phyloP scores from a whole-genome alignment of 1,140 invertebrate species.

The Limonius californicus region DNA sequence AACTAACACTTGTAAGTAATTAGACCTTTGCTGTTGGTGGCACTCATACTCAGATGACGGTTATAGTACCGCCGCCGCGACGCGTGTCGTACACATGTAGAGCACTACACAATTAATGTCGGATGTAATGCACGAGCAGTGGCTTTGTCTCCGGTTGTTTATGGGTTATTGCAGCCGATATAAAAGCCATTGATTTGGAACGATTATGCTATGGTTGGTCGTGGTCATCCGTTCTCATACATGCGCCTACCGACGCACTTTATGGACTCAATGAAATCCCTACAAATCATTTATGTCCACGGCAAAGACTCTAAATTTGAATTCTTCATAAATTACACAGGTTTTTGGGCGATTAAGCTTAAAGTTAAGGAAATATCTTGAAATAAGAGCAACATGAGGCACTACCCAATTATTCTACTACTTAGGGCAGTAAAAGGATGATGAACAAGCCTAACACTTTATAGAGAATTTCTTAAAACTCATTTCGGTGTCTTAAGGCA shows the following conservation, averaged over 20 bases:
- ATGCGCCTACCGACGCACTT: not conserved
- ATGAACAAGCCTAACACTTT: too few species aligned
- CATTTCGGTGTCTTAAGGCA: too few species aligned
- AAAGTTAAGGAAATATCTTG: too few species aligned
- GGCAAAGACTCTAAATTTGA: too few species aligned
- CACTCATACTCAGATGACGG: slow-evolving; percentile 15
- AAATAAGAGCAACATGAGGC: too few species aligned
- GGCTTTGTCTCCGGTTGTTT: slow-evolving; percentile 41
- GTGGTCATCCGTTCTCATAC: not conserved
- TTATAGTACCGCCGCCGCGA: slow-evolving; percentile 26
- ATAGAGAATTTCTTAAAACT: too few species aligned
- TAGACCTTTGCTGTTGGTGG: not conserved
- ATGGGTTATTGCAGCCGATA: slow-evolving; percentile 43
- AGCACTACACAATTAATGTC: slow-evolving; percentile 43
- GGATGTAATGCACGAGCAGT: slow-evolving; percentile 39
- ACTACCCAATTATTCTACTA: too few species aligned
- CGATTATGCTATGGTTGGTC: slow-evolving; percentile 31
- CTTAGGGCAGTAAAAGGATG: too few species aligned
- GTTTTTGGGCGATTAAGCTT: too few species aligned
- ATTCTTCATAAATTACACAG: too few species aligned
- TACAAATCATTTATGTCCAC: too few species aligned
- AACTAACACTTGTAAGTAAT: slow-evolving; percentile 2
- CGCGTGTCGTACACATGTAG: slow-evolving; percentile 45
- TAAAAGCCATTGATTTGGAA: slow-evolving; percentile 43
- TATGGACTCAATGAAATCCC: too few species aligned